Conservation (phyloP, 2,113 vertebrate genomes). For the Scomber scombrus region DNA sequence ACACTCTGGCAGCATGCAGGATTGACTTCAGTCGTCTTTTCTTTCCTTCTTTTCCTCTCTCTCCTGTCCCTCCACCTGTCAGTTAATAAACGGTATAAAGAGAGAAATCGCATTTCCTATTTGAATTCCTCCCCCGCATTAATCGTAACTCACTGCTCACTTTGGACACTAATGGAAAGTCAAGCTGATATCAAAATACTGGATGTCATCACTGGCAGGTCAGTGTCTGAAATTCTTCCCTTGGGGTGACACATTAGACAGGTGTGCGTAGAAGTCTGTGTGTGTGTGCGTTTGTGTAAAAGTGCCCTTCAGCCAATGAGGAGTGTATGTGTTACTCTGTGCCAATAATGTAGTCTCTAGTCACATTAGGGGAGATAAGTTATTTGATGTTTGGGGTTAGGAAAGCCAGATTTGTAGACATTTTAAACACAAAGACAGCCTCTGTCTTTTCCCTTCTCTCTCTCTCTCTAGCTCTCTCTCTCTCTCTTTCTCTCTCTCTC, state of each 20-base stretch:
- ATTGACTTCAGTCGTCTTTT: conserved; percentile 21
- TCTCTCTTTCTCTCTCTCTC: neutral
- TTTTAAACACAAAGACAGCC: conserved; percentile 29
- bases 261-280: neutral
- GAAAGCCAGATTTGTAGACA: conserved; percentile 40
- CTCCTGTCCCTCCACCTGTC: conserved; percentile 6
- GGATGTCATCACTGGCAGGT: conserved; percentile 41
- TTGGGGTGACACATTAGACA: conserved; percentile 5
- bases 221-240: conserved; percentile 25
- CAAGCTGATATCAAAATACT: conserved; percentile 41
- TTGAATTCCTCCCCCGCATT: conserved; percentile 40
- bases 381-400: conserved; percentile 53
- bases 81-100: conserved; percentile 42
- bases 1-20: conserved; percentile 8
- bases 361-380: conserved; percentile 32
- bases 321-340: conserved; percentile 25
- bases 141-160: conserved; percentile 30
- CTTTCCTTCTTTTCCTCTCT: neutral
- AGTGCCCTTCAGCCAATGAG: conserved; percentile 16
- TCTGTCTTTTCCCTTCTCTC: conserved; percentile 7
- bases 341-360: conserved; percentile 28
- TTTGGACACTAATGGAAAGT: conserved; percentile 62
- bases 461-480: neutral
- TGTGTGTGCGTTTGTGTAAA: conserved; percentile 1
- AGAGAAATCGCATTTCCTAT: conserved; percentile 24